Evolutionary conservation across 2,113 vertebrate genomes (phyloP).

Genomic region (Ascaphus truei): DNA sequence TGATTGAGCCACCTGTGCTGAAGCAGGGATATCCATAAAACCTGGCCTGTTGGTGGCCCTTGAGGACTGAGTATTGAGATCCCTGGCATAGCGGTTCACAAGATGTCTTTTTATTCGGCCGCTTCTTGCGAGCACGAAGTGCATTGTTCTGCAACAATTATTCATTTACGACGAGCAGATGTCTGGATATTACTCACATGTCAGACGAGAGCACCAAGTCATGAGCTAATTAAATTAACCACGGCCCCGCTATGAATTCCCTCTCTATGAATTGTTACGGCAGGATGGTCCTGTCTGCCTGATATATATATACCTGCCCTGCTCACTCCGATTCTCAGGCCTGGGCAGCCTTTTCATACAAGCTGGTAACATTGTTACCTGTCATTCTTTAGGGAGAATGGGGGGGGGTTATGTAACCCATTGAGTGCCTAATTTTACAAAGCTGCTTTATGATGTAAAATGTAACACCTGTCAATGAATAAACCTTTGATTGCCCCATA

Average conservation of each 20-base stretch:
- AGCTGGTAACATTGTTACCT: background rate
- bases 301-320: background rate
- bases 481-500: too few species aligned
- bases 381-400: too few species aligned
- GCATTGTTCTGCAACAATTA: background rate
- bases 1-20: too few species aligned
- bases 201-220: constrained; percentile 12
- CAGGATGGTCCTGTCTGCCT: background rate
- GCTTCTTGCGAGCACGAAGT: background rate
- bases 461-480: too few species aligned
- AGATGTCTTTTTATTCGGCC: background rate
- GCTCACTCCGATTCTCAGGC: background rate
- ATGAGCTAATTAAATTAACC: constrained; percentile 19
- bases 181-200: background rate
- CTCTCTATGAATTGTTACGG: background rate
- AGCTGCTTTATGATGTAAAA: too few species aligned
- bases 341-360: background rate
- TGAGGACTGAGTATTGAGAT: too few species aligned
- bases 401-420: too few species aligned
- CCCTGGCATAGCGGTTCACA: too few species aligned
- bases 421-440: too few species aligned
- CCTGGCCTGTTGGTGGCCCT: too few species aligned
- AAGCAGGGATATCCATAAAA: too few species aligned
- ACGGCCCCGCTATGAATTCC: background rate
- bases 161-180: constrained; percentile 15